Conservation (phyloP, 2,888 invertebrate genomes). For the Timema podura region DNA sequence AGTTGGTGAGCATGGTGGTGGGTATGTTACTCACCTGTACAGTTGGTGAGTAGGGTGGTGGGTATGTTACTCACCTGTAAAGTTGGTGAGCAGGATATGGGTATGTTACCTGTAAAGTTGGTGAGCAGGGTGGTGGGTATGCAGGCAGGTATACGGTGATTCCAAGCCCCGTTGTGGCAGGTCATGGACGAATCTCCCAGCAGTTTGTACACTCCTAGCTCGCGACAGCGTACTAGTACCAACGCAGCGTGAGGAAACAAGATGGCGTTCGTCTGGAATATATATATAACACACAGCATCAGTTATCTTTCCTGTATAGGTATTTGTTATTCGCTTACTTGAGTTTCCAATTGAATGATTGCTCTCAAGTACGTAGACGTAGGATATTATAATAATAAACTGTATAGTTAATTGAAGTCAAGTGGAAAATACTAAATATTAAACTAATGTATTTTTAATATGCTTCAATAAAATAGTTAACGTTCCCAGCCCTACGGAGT, state of each 20-base stretch:
- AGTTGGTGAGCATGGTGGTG: conserved; percentile 81
- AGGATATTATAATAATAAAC: no score
- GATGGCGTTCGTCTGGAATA: conserved; percentile 54
- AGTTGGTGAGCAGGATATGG: conserved; percentile 64
- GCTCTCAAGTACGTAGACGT: no score
- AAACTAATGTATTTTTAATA: no score
- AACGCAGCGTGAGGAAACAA: conserved; percentile 73
- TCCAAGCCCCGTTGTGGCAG: conserved; percentile 82
- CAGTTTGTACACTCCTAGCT: conserved; percentile 79
- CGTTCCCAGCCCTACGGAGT: no score
- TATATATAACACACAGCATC: background rate
- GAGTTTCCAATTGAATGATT: no score
- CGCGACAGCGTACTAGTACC: conserved; percentile 71
- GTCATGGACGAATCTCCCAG: conserved; percentile 70
- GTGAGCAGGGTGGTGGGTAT: conserved; percentile 81
- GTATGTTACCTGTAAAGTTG: conserved; percentile 73
- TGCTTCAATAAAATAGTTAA: no score
- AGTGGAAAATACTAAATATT: no score
- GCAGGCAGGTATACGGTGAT: conserved; percentile 71
- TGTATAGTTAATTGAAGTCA: no score
- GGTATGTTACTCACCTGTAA: conserved; percentile 71
- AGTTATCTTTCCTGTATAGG: no score
- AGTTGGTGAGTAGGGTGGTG: conserved; percentile 81
- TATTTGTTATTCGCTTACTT: no score
- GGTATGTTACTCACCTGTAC: conserved; percentile 64